These are phyloP conservation scores for Limnothrissa miodon DNA, from an alignment of 2,113 vertebrate species.

Conservation along the genomic window DNA sequence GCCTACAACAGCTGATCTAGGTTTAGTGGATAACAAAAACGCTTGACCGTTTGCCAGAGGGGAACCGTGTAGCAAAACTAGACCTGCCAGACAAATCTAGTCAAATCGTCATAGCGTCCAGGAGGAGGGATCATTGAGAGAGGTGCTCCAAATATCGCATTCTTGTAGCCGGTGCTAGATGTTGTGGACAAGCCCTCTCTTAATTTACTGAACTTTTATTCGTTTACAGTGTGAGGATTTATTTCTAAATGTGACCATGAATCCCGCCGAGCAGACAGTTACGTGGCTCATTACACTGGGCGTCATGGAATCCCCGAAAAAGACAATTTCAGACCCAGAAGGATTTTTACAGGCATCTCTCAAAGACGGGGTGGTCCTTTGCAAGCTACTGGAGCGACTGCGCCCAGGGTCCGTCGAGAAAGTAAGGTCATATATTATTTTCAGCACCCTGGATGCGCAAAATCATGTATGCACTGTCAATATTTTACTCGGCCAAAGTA, in stretches of 20 bases:
- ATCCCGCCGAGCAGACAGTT: slow-evolving; percentile 90
- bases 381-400: slow-evolving; percentile 85
- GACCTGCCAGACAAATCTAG: slow-evolving; percentile 61
- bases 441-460: not conserved
- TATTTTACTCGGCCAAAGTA: not conserved
- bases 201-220: not conserved
- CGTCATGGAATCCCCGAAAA: slow-evolving; percentile 92
- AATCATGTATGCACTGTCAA: not conserved
- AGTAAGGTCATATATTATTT: slow-evolving; percentile 63
- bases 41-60: slow-evolving; percentile 67
- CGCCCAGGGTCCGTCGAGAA: slow-evolving; percentile 83
- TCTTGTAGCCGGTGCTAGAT: slow-evolving; percentile 8
- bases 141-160: slow-evolving; percentile 24
- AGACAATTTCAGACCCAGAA: slow-evolving; percentile 87
- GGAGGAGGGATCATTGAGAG: slow-evolving; percentile 61
- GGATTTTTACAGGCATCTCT: slow-evolving; percentile 85
- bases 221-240: not conserved
- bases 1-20: slow-evolving; percentile 50
- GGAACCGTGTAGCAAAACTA: slow-evolving; percentile 42
- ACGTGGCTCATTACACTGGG: slow-evolving; percentile 95
- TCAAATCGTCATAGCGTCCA: slow-evolving; percentile 65
- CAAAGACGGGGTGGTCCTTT: slow-evolving; percentile 87
- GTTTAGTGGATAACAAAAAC: slow-evolving; percentile 59
- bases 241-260: slow-evolving; percentile 67
- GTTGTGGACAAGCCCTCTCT: not conserved